A percentile compares a stretch with the other conserved stretches of the same genome.
phyloP scores from a whole-genome alignment of 2,888 invertebrate genomes.

The Acleris sparsana region DNA sequence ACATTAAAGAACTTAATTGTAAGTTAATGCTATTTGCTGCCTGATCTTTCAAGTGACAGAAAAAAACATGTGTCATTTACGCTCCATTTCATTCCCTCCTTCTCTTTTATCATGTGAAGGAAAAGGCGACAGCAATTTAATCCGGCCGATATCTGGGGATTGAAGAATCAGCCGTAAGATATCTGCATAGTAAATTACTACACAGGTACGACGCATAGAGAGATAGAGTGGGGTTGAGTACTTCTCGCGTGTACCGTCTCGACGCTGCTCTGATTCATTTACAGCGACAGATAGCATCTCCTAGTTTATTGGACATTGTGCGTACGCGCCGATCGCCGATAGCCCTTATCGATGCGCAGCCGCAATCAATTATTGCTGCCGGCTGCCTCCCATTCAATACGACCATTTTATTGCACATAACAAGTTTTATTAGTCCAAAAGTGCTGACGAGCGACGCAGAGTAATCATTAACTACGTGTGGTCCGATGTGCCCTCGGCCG shows the following conservation, averaged over 20 bases:
- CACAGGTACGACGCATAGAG: not conserved
- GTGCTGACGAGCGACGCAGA: slow-evolving; percentile 19
- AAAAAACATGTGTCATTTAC: too few relatives aligned
- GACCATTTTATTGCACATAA: slow-evolving; percentile 70
- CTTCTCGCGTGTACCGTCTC: slow-evolving; percentile 35
- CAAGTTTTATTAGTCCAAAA: slow-evolving; percentile 28
- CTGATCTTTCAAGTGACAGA: too few relatives aligned
- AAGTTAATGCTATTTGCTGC: too few relatives aligned
- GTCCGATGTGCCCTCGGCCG: not conserved
- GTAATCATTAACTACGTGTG: slow-evolving; percentile 24
- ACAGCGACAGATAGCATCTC: slow-evolving; percentile 72
- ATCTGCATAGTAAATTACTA: not conserved
- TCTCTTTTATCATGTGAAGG: too few relatives aligned
- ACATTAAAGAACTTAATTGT: too few relatives aligned
- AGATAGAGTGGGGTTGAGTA: not conserved
- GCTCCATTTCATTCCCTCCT: too few relatives aligned
- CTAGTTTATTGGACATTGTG: slow-evolving; percentile 81
- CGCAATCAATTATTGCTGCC: slow-evolving; percentile 68
- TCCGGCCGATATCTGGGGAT: too few relatives aligned
- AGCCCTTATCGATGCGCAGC: slow-evolving; percentile 67
- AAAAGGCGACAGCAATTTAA: too few relatives aligned
- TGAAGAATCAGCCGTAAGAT: too few relatives aligned
- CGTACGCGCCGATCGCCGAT: slow-evolving; percentile 69
- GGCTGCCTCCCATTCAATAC: slow-evolving; percentile 61
- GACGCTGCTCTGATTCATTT: slow-evolving; percentile 73